Evolutionary conservation across 1,140 invertebrate genomes (phyloP), one percentile per base, ranked within the genome.

Genomic region (Atopsyche davidsoni): DNA sequence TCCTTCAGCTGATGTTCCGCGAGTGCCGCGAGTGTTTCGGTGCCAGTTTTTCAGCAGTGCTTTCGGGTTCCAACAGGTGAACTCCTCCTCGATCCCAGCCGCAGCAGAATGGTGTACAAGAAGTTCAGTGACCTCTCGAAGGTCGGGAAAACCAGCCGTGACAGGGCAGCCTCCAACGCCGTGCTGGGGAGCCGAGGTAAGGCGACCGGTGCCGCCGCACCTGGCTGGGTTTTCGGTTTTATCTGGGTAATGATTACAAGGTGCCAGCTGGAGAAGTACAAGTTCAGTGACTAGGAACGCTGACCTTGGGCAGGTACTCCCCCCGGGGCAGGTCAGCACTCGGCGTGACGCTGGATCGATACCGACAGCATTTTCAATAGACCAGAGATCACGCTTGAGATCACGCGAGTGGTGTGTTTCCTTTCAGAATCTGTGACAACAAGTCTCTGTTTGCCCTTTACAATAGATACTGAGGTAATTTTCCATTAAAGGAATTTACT

Each of bases 131-230:
- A 57, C 40, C 41, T 45, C 36, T 32, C 45, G 28, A 57, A 46
- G 55, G 55, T 24, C 36, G 55, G 46, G 45, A 57, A 57, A 57
- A 39, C 36, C 55, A 43, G 41, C 31, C 45, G 42, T 39, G 43
- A 55, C 55, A 46, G 46, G 36, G 47, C 28, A 36, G 28, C 41
- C 21, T 13, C 38, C 43, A 52, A 41, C 28, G 43, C 44, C 36
- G 43, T 7, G 11, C 34, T 19, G 16, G 31, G 25, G 36, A 52
- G 7, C 17, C 53, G 51, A 55, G 53, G 53, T 55, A 46, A 43
- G 19, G 14, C 3, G 17, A 16, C 22, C 42, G n/a, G n/a, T n/a
- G n/a, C 17, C 21, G 16, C 17, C 36, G 36, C 36, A 11, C 21
- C n/a, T n/a, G n/a, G n/a, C n/a, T n/a, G n/a, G n/a, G n/a, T n/a